Evolutionary conservation across 2,888 invertebrate species (phyloP), one percentile per base, ranked within the genome.

Genomic region (Drosophila recens): DNA sequence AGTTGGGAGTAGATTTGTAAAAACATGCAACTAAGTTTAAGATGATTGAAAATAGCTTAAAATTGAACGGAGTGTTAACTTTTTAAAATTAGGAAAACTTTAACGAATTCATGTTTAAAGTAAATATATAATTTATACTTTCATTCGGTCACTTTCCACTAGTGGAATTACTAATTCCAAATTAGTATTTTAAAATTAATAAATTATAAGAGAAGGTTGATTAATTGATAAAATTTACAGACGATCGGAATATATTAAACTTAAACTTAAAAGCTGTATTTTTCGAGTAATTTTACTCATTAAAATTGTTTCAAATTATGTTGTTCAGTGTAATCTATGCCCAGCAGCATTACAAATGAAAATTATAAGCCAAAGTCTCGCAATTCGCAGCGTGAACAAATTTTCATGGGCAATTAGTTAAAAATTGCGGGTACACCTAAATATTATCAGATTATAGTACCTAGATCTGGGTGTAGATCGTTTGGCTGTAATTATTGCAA

Each of bases 401-500:
- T 72, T 67, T 66, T 63, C 61, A 61, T 46, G 56, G 45, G 53
- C 68, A 77, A 77, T 77, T 71, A 68, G 58, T 51, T 56, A 13
- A 4, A 64, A 53, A 46, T 61, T 56, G 15, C 13, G 38, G 36
- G 8, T n/a, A 38, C 52, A 40, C 64, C 57, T 56, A 48, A 42
- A 42, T 23, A 36, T 10, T 57, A 57, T n/a, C 34, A 45, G 56
- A 57, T 45, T 23, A 36, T 45, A 57, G 45, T 57, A 36, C 45
- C 36, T 38, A 15, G 15, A 58, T 11, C 46, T 48, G 48, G 30
- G 30, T 8, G 30, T 30, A 17, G 27, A 48, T 27, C 17, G 46
- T 52, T 62, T 43, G 45, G 13, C 9, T 67, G 42, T 82, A 86
- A 83, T 86, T 86, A 86, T 73, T 68, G 75, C 73, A 80, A 86